Conservation (phyloP, 1,140 invertebrate genomes). For the Dryas iulia region DNA sequence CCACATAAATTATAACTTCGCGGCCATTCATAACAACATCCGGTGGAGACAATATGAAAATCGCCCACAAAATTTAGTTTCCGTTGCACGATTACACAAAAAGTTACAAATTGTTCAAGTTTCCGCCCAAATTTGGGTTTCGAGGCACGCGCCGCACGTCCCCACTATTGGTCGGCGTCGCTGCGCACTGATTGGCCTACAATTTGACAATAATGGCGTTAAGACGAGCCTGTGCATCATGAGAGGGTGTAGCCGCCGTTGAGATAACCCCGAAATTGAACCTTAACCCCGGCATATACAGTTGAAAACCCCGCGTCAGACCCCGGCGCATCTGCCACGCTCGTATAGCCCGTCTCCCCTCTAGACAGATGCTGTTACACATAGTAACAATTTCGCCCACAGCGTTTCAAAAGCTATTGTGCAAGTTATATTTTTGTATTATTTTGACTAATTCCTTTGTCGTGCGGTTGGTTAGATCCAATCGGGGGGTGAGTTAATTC, state of each 20-base stretch:
- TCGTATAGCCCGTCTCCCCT: slow-evolving; percentile 42
- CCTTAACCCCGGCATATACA: background rate
- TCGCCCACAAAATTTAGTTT: slow-evolving; percentile 25
- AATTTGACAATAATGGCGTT: slow-evolving; percentile 79
- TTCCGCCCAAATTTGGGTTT: slow-evolving; percentile 73
- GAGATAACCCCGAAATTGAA: background rate
- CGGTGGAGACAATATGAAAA: slow-evolving; percentile 18
- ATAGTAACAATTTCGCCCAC: slow-evolving; percentile 77
- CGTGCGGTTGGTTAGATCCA: slow-evolving; percentile 75
- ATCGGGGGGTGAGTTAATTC: slow-evolving; percentile 66
- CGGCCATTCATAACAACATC: slow-evolving; percentile 6
- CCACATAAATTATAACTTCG: slow-evolving; percentile 1
- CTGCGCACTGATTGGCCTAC: slow-evolving; percentile 67
- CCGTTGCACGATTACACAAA: slow-evolving; percentile 38
- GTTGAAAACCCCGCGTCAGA: background rate
- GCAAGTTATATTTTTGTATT: slow-evolving; percentile 72
- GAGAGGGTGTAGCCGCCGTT: slow-evolving; percentile 20
- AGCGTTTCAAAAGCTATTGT: slow-evolving; percentile 70
- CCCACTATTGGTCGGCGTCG: slow-evolving; percentile 60
- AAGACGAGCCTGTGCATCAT: slow-evolving; percentile 41
- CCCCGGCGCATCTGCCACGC: background rate
- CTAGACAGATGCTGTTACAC: slow-evolving; percentile 76
- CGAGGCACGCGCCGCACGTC: slow-evolving; percentile 52
- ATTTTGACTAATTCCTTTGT: slow-evolving; percentile 78
- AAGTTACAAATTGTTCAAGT: slow-evolving; percentile 67